These are phyloP conservation scores for Odontamblyopus rebecca DNA, from an alignment of 2,797 vertebrate species.

Conservation along the genomic window DNA sequence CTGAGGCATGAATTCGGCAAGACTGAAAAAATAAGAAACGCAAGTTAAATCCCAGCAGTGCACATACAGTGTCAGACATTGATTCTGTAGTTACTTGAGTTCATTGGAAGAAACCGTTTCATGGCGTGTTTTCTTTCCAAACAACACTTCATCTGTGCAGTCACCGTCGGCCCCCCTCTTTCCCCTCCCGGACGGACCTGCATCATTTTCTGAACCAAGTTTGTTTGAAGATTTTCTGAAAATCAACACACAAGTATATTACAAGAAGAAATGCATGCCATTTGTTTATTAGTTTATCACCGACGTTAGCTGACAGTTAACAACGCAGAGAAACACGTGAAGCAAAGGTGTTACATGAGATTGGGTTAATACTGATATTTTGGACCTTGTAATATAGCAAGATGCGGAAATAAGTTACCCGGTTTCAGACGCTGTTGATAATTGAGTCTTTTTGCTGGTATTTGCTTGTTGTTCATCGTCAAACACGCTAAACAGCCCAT, in stretches of 20 bases:
- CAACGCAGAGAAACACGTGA: constrained; percentile 9
- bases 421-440: constrained; percentile 21
- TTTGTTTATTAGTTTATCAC: neutral
- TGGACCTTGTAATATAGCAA: accelerated
- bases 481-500: constrained; percentile 93
- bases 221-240: constrained; percentile 72
- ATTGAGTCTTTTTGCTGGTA: constrained; percentile 67
- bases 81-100: constrained; percentile 75
- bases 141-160: constrained; percentile 75
- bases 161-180: constrained; percentile 83
- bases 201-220: constrained; percentile 64
- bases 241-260: neutral
- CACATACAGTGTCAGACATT: neutral
- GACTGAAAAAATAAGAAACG: constrained; percentile 64
- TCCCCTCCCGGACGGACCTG: constrained; percentile 39
- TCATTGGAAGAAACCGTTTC: constrained; percentile 82
- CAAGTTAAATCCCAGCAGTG: neutral
- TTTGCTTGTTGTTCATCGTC: constrained; percentile 83
- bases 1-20: constrained; percentile 93
- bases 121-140: constrained; percentile 84
- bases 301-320: neutral
- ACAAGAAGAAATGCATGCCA: neutral
- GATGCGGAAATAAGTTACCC: constrained; percentile 66
- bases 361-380: neutral
- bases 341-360: neutral